phyloP scores from a whole-genome alignment of 2,113 vertebrate genomes.

The Stigmatopora argus region DNA sequence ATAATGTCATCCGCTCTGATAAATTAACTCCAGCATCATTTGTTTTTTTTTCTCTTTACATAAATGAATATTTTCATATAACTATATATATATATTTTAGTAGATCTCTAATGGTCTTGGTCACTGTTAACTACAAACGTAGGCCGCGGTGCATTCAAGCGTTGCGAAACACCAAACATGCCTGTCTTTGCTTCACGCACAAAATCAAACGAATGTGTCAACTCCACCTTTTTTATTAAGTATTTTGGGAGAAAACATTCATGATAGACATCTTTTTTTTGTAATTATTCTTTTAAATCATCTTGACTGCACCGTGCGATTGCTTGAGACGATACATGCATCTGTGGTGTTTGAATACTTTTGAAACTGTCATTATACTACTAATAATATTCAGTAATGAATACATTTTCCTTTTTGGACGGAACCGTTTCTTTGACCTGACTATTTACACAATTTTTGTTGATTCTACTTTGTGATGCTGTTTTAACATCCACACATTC shows the following conservation, averaged over 20 bases:
- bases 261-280: slow-evolving; percentile 55
- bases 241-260: slow-evolving; percentile 66
- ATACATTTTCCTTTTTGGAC: slow-evolving; percentile 65
- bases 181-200: slow-evolving; percentile 65
- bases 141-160: slow-evolving; percentile 46
- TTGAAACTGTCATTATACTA: slow-evolving; percentile 59
- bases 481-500: slow-evolving; percentile 71
- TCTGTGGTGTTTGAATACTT: slow-evolving; percentile 71
- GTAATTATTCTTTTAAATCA: slow-evolving; percentile 20
- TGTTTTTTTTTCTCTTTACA: slow-evolving; percentile 57
- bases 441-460: slow-evolving; percentile 71
- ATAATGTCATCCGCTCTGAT: slow-evolving; percentile 81
- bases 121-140: slow-evolving; percentile 66
- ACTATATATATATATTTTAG: slow-evolving; percentile 52
- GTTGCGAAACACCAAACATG: slow-evolving; percentile 68
- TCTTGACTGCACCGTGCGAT: slow-evolving; percentile 72
- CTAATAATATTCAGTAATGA: slow-evolving; percentile 47
- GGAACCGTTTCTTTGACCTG: slow-evolving; percentile 65
- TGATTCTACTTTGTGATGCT: slow-evolving; percentile 62
- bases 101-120: slow-evolving; percentile 68
- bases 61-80: slow-evolving; percentile 52
- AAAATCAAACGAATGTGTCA: background rate
- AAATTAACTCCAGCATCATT: slow-evolving; percentile 69
- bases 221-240: slow-evolving; percentile 34
- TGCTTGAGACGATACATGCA: slow-evolving; percentile 79